Conservation (phyloP, 1,140 invertebrate genomes). For the Melitaea cinxia region DNA sequence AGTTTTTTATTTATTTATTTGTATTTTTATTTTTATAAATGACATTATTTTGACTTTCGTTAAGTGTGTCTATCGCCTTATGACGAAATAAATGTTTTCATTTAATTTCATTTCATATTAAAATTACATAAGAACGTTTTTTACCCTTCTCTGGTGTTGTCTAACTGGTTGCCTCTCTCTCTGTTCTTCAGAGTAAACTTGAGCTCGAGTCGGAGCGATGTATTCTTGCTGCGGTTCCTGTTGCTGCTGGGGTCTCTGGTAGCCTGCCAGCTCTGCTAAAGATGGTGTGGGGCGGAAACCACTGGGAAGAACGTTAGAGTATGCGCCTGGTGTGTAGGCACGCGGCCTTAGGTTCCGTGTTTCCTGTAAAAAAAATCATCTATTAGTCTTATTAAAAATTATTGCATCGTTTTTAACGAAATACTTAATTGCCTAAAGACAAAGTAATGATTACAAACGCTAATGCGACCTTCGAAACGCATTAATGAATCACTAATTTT, state of each 20-base stretch:
- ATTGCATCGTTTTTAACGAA: too few relatives aligned
- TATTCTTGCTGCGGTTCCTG: slow-evolving; percentile 53
- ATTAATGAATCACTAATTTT: not conserved
- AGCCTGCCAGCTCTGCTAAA: slow-evolving; percentile 70
- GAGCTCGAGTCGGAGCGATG: slow-evolving; percentile 51
- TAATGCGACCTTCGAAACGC: too few relatives aligned
- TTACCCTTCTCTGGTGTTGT: slow-evolving; percentile 63
- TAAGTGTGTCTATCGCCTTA: too few relatives aligned
- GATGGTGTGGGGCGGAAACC: slow-evolving; percentile 73
- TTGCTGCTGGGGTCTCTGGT: slow-evolving; percentile 54
- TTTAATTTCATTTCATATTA: too few relatives aligned
- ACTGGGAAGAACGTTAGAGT: slow-evolving; percentile 61
- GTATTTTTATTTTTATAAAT: too few relatives aligned
- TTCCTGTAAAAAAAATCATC: slow-evolving; percentile 47
- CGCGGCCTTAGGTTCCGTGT: slow-evolving; percentile 68
- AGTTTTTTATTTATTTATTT: too few relatives aligned
- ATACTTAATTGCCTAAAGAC: too few relatives aligned
- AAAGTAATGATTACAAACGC: too few relatives aligned
- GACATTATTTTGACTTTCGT: too few relatives aligned
- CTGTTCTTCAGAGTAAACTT: slow-evolving; percentile 54
- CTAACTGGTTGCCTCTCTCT: slow-evolving; percentile 50
- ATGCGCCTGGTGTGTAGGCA: slow-evolving; percentile 63
- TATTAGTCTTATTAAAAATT: not conserved
- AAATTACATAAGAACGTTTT: too few relatives aligned
- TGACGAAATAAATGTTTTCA: too few relatives aligned